These are phyloP conservation scores for Lobophora halterata DNA, from an alignment of 2,888 invertebrate genomes.

Conservation along the genomic window DNA sequence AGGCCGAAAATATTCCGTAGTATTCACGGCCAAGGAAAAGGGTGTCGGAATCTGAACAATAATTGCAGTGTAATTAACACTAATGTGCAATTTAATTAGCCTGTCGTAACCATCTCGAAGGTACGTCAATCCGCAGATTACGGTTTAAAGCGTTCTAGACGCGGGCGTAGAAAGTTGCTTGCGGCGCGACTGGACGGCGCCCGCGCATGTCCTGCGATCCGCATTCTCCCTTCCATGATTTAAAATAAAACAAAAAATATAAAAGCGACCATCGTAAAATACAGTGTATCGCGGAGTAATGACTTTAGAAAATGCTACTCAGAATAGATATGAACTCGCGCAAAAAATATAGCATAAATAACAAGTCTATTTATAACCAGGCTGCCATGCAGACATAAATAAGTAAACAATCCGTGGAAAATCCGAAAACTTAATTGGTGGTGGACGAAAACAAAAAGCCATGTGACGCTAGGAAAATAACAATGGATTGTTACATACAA, in stretches of 20 bases:
- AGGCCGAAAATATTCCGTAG: constrained; percentile 15
- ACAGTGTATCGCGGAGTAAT: constrained; percentile 54
- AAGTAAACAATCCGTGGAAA: constrained; percentile 23
- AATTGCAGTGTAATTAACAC: constrained; percentile 54
- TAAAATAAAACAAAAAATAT: constrained; percentile 64
- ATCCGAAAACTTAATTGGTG: constrained; percentile 17
- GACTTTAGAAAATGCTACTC: constrained; percentile 48
- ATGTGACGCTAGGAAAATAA: constrained; percentile 27
- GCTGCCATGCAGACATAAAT: constrained; percentile 4
- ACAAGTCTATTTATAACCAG: too few relatives aligned
- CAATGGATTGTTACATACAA: constrained; percentile 19
- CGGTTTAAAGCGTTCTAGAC: constrained; percentile 78
- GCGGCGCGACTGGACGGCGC: constrained; percentile 77
- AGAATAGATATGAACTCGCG: constrained; percentile 51
- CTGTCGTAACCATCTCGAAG: constrained; percentile 70
- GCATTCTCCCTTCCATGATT: constrained; percentile 70
- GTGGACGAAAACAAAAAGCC: constrained; percentile 17
- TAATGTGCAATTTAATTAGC: constrained; percentile 71
- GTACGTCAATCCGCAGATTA: constrained; percentile 78
- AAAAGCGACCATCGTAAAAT: constrained; percentile 61
- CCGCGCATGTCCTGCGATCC: constrained; percentile 74
- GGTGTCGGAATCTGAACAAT: constrained; percentile 40
- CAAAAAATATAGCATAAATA: too few relatives aligned
- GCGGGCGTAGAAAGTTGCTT: constrained; percentile 78
- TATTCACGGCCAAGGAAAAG: constrained; percentile 35